Evolutionary conservation across 2,888 invertebrate species (phyloP).

Genomic region (Orchesella flavescens): DNA sequence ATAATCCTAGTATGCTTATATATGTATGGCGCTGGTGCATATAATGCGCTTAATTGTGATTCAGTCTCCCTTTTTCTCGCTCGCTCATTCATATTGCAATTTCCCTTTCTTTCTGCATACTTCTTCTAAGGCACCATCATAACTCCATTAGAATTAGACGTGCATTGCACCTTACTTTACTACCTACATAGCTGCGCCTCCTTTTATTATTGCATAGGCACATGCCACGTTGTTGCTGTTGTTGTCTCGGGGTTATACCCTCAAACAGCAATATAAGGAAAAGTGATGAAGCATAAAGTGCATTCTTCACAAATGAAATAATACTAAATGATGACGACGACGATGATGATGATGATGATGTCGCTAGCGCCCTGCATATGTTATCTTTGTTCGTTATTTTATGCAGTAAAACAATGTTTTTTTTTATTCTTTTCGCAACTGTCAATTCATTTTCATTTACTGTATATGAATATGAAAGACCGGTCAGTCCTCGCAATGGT

Average conservation of each 20-base stretch:
- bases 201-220: not conserved
- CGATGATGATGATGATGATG: not conserved
- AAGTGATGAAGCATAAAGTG: not conserved
- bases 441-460: constrained; percentile 20
- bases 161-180: not conserved
- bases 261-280: not conserved
- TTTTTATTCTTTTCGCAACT: constrained; percentile 18
- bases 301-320: not conserved
- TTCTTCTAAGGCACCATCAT: not conserved
- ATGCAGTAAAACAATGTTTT: not conserved
- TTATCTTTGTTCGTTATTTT: no score
- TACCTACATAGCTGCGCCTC: not conserved
- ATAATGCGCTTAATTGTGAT: no score
- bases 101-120: constrained; percentile 4
- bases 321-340: not conserved
- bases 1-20: not conserved
- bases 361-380: not conserved
- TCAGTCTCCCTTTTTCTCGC: no score
- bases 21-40: no score
- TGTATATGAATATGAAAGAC: constrained; percentile 1
- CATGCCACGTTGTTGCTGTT: not conserved
- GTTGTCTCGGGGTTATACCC: not conserved
- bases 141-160: not conserved
- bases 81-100: not conserved
- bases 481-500: not conserved